Base-by-base conservation (phyloP, 1,140 invertebrate species). In the Ceratosolen fusciceps region DNA sequence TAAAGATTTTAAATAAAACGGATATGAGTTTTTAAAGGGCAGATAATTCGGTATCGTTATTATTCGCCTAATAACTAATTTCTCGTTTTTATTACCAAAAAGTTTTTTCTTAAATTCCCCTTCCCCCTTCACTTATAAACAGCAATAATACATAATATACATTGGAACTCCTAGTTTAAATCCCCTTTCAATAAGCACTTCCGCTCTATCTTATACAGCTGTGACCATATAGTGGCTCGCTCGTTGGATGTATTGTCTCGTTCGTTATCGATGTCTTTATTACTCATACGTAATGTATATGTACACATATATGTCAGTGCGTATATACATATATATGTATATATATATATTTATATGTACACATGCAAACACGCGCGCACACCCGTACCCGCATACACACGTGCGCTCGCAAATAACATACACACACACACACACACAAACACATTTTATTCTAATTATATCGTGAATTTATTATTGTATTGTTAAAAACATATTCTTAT, bases 181-280 rank as follows among this genome's bases (percentile, higher is more conserved):
- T 29, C 52, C 47, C 80, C 62, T 80, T 79, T 73, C 60, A 79
- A 81, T 80, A 67, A 80, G 62, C 70, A 80, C 65, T 39, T 67
- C 81, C 80, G 74, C 71, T 82, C 77, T 71, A 43, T 72, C 39
- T 60, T 80, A 56, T 89, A 88, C 87, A 89, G 87, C 87, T 90
- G 86, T 90, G 86, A 90, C 87, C 87, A 90, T 89, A 89, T 90
- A 90, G 88, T 90, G 88, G 88, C 89, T 90, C 89, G 88, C 87
- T 90, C 88, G 88, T 90, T 90, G 87, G 87, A 90, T 90, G 89
- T 90, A 87, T 88, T 90, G 89, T 90, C 88, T 90, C 89, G 89
- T 90, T 90, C 88, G 89, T 90, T 90, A 87, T 90, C 89, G 86
- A 89, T 90, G 89, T 90, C 83, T 90, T 90, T 89, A 88, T 88